A percentile compares a stretch with the other conserved stretches of the same genome.
Conservation (phyloP, 2,113 vertebrate species). For the Lasiurus cinereus region DNA sequence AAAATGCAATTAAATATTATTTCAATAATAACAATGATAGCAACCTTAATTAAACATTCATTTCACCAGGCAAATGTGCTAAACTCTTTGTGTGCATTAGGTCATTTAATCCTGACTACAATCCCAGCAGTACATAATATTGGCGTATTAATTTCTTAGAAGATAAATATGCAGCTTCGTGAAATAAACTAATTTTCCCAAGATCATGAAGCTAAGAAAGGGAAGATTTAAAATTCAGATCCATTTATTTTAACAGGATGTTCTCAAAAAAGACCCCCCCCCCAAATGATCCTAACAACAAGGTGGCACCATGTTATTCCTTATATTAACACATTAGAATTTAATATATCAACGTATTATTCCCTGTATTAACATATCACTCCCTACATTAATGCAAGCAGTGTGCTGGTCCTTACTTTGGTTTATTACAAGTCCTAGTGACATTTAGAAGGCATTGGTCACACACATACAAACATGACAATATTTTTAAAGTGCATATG, state of each 20-base stretch:
- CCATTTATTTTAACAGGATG: not conserved
- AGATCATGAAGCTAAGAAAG: slow-evolving; percentile 10
- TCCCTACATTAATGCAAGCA: not conserved
- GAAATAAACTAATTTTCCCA: not conserved
- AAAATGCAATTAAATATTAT: not conserved
- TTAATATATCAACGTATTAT: not conserved
- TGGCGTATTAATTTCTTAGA: not conserved
- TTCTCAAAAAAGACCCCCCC: not conserved
- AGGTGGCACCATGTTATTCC: not conserved
- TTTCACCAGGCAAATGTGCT: not conserved
- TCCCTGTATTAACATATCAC: not conserved
- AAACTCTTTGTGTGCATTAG: not conserved
- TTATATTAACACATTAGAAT: not conserved
- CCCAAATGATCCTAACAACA: not conserved
- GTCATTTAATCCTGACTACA: slow-evolving; percentile 17
- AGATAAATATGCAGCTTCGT: not conserved
- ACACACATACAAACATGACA: not conserved
- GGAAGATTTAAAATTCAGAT: not conserved
- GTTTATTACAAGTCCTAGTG: slow-evolving; percentile 2
- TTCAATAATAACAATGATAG: not conserved
- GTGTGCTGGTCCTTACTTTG: not conserved
- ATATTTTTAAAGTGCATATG: not conserved
- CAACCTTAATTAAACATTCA: slow-evolving; percentile 32
- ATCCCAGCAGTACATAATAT: not conserved
- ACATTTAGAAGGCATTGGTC: not conserved